These are phyloP conservation scores for Wiebesia pumilae DNA, from an alignment of 1,140 invertebrate species.

Conservation along the genomic window DNA sequence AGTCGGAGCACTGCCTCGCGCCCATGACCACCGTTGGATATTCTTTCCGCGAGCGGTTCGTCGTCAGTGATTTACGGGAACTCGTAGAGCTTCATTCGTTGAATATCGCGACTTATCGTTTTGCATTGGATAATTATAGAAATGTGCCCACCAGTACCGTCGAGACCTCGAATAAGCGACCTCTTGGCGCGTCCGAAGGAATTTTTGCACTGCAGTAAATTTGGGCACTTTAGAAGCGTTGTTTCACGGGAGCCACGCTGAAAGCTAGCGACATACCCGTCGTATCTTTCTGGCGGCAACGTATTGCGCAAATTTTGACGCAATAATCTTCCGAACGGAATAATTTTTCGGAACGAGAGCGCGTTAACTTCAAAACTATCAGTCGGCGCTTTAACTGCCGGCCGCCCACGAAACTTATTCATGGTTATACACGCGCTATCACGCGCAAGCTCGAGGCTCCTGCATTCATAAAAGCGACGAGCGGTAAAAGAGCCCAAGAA, in stretches of 20 bases:
- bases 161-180: not conserved
- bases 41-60: too few species aligned
- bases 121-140: not conserved
- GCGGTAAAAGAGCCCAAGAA: slow-evolving; percentile 11
- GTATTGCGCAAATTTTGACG: not conserved
- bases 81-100: too few species aligned
- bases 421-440: not conserved
- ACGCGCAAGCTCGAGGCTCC: not conserved
- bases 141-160: not conserved
- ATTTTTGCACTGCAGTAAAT: not conserved
- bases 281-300: not conserved
- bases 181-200: not conserved
- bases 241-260: too few species aligned
- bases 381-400: not conserved
- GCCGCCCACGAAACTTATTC: slow-evolving; percentile 2
- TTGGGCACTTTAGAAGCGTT: not conserved
- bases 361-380: not conserved
- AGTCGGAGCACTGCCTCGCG: not conserved
- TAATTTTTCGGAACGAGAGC: not conserved
- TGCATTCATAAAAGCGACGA: not conserved
- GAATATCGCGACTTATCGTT: not conserved
- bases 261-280: not conserved
- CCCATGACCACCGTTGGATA: too few species aligned
- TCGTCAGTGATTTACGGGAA: too few species aligned
- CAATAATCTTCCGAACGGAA: not conserved